A percentile compares a stretch with the other conserved stretches of the same genome.
phyloP scores from a whole-genome alignment of 2,888 invertebrate species.

The Orthosia gracilis region DNA sequence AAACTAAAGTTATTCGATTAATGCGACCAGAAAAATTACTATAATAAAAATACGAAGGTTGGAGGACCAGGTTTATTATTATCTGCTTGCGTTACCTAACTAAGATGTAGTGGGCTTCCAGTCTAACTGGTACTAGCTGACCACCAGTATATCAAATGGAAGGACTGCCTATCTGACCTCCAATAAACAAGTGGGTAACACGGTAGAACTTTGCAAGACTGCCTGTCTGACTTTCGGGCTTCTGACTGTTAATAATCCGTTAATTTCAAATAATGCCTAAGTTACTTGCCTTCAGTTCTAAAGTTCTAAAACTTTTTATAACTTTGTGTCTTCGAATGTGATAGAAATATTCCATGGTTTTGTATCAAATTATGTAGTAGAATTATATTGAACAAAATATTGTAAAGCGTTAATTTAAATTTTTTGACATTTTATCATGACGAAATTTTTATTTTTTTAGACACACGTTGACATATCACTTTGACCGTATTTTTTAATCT shows the following conservation, averaged over 20 bases:
- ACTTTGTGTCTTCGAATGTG: conserved; percentile 60
- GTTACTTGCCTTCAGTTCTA: conserved; percentile 14
- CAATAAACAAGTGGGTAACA: too few species aligned
- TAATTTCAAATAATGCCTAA: too few species aligned
- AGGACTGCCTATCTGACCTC: too few species aligned
- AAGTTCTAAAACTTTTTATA: conserved; percentile 4
- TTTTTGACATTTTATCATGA: conserved; percentile 48
- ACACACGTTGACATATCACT: conserved; percentile 60
- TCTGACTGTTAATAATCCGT: too few species aligned
- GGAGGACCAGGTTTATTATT: too few species aligned
- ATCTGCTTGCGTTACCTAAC: too few species aligned
- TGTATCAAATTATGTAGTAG: conserved; percentile 38
- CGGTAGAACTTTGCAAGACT: too few species aligned
- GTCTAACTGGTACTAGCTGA: too few species aligned
- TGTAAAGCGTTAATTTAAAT: conserved; percentile 30
- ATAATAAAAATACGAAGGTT: not conserved
- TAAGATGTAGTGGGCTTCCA: too few species aligned
- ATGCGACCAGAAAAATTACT: not conserved
- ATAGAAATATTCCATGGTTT: conserved; percentile 53
- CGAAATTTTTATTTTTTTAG: conserved; percentile 28
- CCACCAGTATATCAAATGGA: too few species aligned
- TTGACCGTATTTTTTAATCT: conserved; percentile 66
- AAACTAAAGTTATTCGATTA: not conserved
- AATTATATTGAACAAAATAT: conserved; percentile 61
- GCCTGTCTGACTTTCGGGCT: too few species aligned